Evolutionary conservation across 2,797 vertebrate genomes (phyloP).

Genomic region (Microctenopoma lineatum): DNA sequence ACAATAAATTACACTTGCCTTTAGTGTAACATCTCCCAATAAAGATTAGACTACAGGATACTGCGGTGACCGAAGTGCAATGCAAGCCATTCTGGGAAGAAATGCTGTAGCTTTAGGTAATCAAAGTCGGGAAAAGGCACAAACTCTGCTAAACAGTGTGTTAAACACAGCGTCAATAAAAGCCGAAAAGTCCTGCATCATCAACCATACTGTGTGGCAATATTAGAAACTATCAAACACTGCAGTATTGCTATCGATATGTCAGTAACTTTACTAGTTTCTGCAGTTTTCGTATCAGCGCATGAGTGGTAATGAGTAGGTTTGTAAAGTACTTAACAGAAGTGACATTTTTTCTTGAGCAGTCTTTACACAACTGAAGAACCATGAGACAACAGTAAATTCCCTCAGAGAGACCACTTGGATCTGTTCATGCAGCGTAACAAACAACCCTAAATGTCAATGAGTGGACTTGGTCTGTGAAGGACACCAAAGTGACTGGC

Average conservation of each 20-base stretch:
- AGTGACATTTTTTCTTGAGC: conserved; percentile 41
- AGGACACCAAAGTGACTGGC: conserved; percentile 81
- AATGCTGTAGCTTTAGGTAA: conserved; percentile 57
- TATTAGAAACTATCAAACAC: conserved; percentile 40
- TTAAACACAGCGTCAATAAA: conserved; percentile 67
- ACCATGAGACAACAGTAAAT: conserved; percentile 58
- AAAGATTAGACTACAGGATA: conserved; percentile 71
- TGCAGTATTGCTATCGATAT: conserved; percentile 50
- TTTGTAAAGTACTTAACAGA: conserved; percentile 51
- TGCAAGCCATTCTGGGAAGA: conserved; percentile 56
- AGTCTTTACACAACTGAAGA: conserved; percentile 50
- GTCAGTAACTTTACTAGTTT: conserved; percentile 51
- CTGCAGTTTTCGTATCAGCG: conserved; percentile 42
- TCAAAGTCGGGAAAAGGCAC: conserved; percentile 61
- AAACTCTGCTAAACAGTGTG: conserved; percentile 42
- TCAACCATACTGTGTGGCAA: conserved; percentile 54
- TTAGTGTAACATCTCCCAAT: conserved; percentile 77
- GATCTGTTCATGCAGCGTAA: conserved; percentile 72
- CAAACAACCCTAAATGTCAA: conserved; percentile 83
- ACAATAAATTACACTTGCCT: conserved; percentile 80
- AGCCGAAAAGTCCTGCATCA: conserved; percentile 20
- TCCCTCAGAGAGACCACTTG: conserved; percentile 59
- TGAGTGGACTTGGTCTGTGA: conserved; percentile 79
- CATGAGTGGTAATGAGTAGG: conserved; percentile 41
- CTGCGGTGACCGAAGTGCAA: conserved; percentile 39